Conservation (phyloP, 1,140 invertebrate species). For the Hypothenemus hampei region DNA sequence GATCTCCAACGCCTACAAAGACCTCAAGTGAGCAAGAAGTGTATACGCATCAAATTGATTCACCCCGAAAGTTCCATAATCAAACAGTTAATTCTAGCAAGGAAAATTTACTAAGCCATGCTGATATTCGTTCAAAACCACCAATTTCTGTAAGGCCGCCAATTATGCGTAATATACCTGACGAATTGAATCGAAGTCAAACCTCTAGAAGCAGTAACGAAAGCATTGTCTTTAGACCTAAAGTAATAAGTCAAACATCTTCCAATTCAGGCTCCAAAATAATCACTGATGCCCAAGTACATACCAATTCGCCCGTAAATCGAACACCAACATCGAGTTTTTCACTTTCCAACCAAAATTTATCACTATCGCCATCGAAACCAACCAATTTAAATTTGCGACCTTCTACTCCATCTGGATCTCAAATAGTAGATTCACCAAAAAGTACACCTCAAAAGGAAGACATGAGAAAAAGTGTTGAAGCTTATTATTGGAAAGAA, state of each 20-base stretch:
- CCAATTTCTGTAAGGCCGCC: constrained; percentile 5
- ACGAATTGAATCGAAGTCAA: constrained; percentile 6
- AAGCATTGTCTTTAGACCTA: neutral
- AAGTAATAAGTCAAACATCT: too few species aligned
- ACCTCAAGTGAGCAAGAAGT: constrained; percentile 6
- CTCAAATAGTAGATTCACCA: constrained; percentile 17
- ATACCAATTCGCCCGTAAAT: constrained; percentile 17
- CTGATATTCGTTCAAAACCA: constrained; percentile 9
- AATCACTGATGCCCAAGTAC: constrained; percentile 26
- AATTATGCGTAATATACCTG: neutral
- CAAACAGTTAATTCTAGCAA: neutral
- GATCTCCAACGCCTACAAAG: constrained; percentile 31
- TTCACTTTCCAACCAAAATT: constrained; percentile 9
- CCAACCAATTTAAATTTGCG: constrained; percentile 24
- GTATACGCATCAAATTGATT: constrained; percentile 23
- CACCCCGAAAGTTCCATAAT: constrained; percentile 5
- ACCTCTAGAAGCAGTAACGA: constrained; percentile 13
- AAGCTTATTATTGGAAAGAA: constrained; percentile 57
- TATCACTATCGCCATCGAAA: constrained; percentile 16
- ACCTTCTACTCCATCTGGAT: constrained; percentile 13
- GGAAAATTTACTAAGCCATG: too few species aligned
- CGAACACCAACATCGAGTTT: constrained; percentile 25
- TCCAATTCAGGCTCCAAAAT: constrained; percentile 10
- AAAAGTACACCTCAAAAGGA: constrained; percentile 40
- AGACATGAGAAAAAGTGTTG: constrained; percentile 51